Conservation (phyloP, 2,113 vertebrate species). For the Stegastes partitus region DNA sequence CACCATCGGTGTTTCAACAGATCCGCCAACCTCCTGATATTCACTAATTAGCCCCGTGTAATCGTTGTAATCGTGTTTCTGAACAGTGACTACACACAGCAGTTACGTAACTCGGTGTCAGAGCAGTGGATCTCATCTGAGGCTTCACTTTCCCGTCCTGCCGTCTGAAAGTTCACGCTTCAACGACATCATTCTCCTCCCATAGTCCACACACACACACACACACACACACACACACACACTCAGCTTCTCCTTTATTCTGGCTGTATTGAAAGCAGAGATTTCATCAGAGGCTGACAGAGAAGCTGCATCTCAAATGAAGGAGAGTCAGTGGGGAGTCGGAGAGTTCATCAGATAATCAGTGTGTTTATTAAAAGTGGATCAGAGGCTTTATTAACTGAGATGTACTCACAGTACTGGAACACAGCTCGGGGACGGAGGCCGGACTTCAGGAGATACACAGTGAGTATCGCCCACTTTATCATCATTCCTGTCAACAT, state of each 20-base stretch:
- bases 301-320: background rate
- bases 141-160: conserved; percentile 10
- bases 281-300: conserved; percentile 11
- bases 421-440: conserved; percentile 43
- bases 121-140: conserved; percentile 27
- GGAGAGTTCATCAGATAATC: background rate
- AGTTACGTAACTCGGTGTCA: conserved; percentile 37
- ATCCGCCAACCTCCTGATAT: background rate
- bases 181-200: conserved; percentile 34
- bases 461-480: conserved; percentile 63
- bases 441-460: conserved; percentile 73
- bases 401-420: conserved; percentile 73
- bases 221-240: background rate
- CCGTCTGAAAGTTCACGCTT: conserved; percentile 56
- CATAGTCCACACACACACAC: conserved; percentile 1
- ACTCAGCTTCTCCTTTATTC: background rate
- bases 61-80: background rate
- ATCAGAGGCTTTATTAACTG: background rate
- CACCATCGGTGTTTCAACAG: background rate
- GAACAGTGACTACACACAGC: background rate
- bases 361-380: background rate
- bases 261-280: background rate
- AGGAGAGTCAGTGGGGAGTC: background rate
- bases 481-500: background rate
- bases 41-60: background rate